Evolutionary conservation across 2,113 vertebrate species (phyloP).

Genomic region (Ailuropoda melanoleuca): DNA sequence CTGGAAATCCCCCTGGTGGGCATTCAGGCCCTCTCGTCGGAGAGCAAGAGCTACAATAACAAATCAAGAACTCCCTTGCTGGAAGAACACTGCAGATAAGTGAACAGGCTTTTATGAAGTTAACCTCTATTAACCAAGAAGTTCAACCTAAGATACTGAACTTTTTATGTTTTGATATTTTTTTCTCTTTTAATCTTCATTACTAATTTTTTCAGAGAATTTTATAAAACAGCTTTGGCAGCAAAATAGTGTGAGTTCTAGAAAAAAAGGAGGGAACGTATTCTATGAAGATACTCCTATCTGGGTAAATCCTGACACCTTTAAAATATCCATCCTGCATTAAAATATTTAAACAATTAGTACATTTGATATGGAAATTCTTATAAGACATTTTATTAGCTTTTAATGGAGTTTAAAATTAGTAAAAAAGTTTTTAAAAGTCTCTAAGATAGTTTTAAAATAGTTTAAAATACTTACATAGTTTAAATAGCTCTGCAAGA

Average conservation of each 20-base stretch:
- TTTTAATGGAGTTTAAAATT: conserved; percentile 34
- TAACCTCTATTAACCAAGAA: not conserved
- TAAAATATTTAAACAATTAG: conserved; percentile 2
- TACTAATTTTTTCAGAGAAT: not conserved
- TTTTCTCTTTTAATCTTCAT: not conserved
- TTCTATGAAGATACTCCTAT: not conserved
- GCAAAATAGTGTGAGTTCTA: not conserved
- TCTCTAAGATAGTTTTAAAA: not conserved
- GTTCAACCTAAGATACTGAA: not conserved
- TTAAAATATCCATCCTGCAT: not conserved
- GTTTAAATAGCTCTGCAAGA: not conserved
- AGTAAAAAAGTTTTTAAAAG: not conserved
- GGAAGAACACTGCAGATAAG: not conserved
- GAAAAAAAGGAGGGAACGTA: not conserved
- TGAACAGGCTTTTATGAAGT: not conserved
- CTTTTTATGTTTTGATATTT: not conserved
- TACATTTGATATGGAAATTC: not conserved
- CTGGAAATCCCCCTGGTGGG: conserved; percentile 19
- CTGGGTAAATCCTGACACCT: not conserved
- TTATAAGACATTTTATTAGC: not conserved
- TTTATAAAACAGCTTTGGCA: not conserved
- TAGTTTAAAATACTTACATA: not conserved
- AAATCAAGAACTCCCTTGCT: not conserved
- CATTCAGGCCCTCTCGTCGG: not conserved
- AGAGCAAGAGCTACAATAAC: not conserved